Evolutionary conservation across 2,113 vertebrate species (phyloP), one percentile per base, ranked within the genome.

Genomic region (Vanacampus margaritifer): DNA sequence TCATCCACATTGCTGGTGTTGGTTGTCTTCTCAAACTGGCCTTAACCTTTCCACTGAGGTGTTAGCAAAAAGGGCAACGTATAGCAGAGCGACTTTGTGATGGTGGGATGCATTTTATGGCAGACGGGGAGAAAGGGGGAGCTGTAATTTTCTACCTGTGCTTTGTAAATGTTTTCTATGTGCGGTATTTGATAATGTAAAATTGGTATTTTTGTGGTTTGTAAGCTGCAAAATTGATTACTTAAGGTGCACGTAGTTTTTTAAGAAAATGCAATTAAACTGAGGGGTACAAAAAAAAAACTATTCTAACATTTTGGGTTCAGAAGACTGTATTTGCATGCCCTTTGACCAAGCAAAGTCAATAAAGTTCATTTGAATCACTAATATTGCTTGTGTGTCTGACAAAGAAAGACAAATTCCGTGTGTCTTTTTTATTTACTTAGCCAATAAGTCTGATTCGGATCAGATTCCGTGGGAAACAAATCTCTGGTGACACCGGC

Each of bases 141-240:
- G 84, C 86, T 92, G 90, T 92, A 89, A 92, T 98, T 98, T 98
- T 97, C 71, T 96, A 96, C 93, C 90, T 85, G 92, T 93, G 94
- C 93, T 94, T 92, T 93, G 92, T 94, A 93, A 90, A 91, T 82
- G 93, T 95, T 96, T 98, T 96, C 88, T 97, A 94, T 94, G 94
- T 96, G 94, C 94, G 92, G 89, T 96, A 95, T 95, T 97, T 95
- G 93, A 94, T 94, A 92, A 94, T 91, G 94, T 96, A 90, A 88
- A 92, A 94, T 93, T 93, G 90, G 94, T 94, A 94, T 93, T 94
- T 93, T 93, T 93, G 95, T 95, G 92, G 94, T 96, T 95, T 96
- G 93, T 92, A 94, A 84, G 95, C 93, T 94, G 93, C 94, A 93
- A 93, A 96, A 92, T 93, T 93, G 92, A 92, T 87, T 90, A 95